Evolutionary conservation across 1,140 invertebrate genomes (phyloP), one percentile per base, ranked within the genome.

Genomic region (Euglossa dilemma): DNA sequence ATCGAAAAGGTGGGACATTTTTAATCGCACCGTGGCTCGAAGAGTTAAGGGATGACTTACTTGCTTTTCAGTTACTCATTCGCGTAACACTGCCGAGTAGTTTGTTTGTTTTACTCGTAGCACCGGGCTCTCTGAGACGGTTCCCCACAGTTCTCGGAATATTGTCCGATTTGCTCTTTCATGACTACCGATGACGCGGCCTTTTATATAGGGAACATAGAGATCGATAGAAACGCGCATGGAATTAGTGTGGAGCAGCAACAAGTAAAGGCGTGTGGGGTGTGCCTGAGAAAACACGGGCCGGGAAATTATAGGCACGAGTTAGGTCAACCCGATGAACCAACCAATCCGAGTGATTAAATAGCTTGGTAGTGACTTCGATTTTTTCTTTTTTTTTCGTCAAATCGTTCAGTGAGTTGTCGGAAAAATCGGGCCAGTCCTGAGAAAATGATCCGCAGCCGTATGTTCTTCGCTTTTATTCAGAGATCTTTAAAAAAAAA

Each of bases 191-290:
- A 84, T 77, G 82, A 71, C 64, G 69, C 43, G 57, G 66, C 77
- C 87, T 89, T 90, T 89, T 91, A 91, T 91, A 91, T 84, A 83
- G 84, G 70, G 59, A 72, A 12, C n/a, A 20, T 25, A 6, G 20
- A 57, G 86, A 92, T 93, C 92, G 90, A 93, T 93, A 93, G 74
- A 90, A 84, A 23, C 86, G 91, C 92, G 92, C 92, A 93, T 92
- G 92, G 72, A 90, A 64, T 16, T 59, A 64, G 43, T 50, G 16
- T 52, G 14, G 36, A 45, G 77, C 90, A 92, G 91, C 89, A 91
- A 91, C 91, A 91, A 91, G 91, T 91, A 88, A 84, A 89, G 45
- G 70, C 59, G 74, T 63, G 79, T 18, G 80, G 77, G 66, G 77
- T 67, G 87, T 80, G 87, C 64, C 77, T 74, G 70, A 23, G 47